Conservation (phyloP, 2,113 vertebrate species). For the Microcebus tavaratra region DNA sequence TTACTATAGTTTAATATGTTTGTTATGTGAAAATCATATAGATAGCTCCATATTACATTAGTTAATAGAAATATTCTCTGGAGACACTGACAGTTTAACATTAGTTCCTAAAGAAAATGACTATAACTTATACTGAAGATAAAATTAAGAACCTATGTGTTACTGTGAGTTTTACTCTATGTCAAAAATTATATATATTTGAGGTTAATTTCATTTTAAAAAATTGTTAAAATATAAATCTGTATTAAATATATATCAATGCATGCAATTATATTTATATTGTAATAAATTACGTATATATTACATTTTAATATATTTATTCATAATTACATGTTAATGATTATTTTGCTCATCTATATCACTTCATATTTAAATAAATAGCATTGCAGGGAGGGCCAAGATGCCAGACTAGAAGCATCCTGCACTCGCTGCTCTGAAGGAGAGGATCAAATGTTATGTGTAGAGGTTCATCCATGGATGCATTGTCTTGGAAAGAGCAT, state of each 20-base stretch:
- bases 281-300: not conserved
- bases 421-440: no score
- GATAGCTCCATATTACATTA: not conserved
- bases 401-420: no score
- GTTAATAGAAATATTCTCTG: not conserved
- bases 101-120: not conserved
- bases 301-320: not conserved
- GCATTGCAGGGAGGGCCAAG: not conserved
- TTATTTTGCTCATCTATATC: not conserved
- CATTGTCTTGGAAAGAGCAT: no score
- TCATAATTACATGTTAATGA: not conserved
- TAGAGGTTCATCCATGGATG: no score
- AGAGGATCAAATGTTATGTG: no score
- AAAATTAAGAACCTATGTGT: not conserved
- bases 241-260: not conserved
- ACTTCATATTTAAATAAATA: not conserved
- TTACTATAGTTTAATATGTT: not conserved
- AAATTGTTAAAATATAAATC: not conserved
- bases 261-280: not conserved
- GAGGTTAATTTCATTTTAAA: not conserved
- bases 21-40: not conserved
- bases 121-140: not conserved
- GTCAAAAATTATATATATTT: not conserved
- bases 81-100: not conserved
- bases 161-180: not conserved